Percentiles rank a stretch among this genome's conserved stretches.
phyloP scores from a whole-genome alignment of 1,140 invertebrate genomes.

The Trichonephila clavipes region DNA sequence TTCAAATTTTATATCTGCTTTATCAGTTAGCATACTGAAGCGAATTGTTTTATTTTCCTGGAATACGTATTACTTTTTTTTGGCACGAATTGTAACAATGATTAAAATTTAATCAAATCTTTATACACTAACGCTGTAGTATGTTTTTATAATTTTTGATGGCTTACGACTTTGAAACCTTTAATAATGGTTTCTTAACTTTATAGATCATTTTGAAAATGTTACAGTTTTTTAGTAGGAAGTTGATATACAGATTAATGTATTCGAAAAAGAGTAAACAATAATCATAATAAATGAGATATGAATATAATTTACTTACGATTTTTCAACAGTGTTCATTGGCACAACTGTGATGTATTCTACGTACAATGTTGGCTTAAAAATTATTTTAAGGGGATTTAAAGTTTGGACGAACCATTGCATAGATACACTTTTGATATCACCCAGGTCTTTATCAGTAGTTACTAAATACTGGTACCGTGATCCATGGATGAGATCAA shows the following conservation, averaged over 20 bases:
- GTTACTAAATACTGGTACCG: constrained; percentile 38
- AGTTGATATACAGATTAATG: too few relatives aligned
- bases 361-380: not conserved
- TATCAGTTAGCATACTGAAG: too few relatives aligned
- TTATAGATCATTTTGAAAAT: too few relatives aligned
- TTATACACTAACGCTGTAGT: not conserved
- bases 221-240: too few relatives aligned
- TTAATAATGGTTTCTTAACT: too few relatives aligned
- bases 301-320: constrained; percentile 33
- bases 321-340: constrained; percentile 49
- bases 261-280: too few relatives aligned
- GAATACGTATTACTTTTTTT: not conserved
- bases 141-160: too few relatives aligned
- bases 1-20: too few relatives aligned
- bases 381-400: not conserved
- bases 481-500: constrained; percentile 26
- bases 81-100: not conserved
- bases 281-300: not conserved
- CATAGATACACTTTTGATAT: constrained; percentile 5
- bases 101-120: not conserved
- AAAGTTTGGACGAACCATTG: constrained; percentile 30
- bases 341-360: constrained; percentile 50
- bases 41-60: too few relatives aligned
- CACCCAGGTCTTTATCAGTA: constrained; percentile 43
- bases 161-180: too few relatives aligned